Evolutionary conservation across 2,888 invertebrate species (phyloP), one percentile per base, ranked within the genome.

Genomic region (Branchellion lobata): DNA sequence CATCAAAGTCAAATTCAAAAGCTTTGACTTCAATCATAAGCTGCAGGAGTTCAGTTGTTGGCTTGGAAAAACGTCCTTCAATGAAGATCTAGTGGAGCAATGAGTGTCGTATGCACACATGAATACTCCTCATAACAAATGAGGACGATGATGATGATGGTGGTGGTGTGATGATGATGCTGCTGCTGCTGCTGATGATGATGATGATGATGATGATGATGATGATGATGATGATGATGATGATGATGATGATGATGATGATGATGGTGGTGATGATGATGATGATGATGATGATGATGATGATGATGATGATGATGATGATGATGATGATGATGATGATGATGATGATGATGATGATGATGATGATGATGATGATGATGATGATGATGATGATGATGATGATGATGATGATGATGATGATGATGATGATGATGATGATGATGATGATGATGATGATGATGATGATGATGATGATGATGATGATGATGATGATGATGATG

Each of bases 331-430:
- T 61, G 31, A 61, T 65, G 65, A 77, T 65, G 5, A 77, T 77
- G 34, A 61, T 65, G 31, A 61, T 33, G 36, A 34, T 5, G n/a
- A 65, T 65, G 34, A 3, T 77, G 5, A 65, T 77, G 36, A 29
- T 77, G 14, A 29, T 77, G 65, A 61, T 77, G 31, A 29, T 65
- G 36, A 77, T 65, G 31, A 65, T 77, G 36, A 77, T 77, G n/a
- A 65, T 77, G 65, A 77, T 77, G 33, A 65, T 77, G 65, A 36
- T 65, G 31, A 61, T 65, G 36, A 29, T 78, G 21, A 78, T 78
- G 68, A 78, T 78, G 21, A 78, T 36, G 27, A 69, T 69, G 3
- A 14, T 78, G 69, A 78, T 69, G 31, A 40, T 78, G 69, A 47
- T 71, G 69, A 27, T 21, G 51, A 18, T 68, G 1, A 36, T 47